Percentiles rank a stretch among this genome's conserved stretches.
Evolutionary conservation across 2,113 vertebrate genomes (phyloP).

Genomic region (Anolis sagrei): DNA sequence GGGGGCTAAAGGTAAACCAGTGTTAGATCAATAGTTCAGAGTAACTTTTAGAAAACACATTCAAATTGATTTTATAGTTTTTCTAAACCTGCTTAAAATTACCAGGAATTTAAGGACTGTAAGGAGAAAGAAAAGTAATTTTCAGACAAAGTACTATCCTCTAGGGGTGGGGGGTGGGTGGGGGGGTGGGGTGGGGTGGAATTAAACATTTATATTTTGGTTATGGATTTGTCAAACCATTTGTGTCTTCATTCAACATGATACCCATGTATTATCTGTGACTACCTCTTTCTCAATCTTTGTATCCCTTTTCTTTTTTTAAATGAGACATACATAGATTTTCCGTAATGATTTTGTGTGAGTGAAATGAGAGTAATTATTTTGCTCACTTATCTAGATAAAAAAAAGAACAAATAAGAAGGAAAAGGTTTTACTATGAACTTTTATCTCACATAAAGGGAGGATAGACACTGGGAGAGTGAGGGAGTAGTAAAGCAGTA

Average conservation of each 20-base stretch:
- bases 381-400: slow-evolving; percentile 27
- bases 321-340: neutral
- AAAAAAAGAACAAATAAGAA: slow-evolving; percentile 3
- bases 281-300: slow-evolving; percentile 15
- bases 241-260: slow-evolving; percentile 17
- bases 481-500: no score
- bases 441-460: no score
- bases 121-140: neutral
- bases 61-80: neutral
- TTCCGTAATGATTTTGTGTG: neutral
- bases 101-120: slow-evolving; percentile 15
- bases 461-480: no score
- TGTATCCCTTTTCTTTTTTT: neutral
- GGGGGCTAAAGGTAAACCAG: neutral
- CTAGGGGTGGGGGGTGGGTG: neutral
- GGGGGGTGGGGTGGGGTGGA: neutral
- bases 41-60: slow-evolving; percentile 18
- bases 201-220: neutral
- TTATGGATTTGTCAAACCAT: slow-evolving; percentile 26
- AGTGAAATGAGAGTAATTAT: slow-evolving; percentile 33
- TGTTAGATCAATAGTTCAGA: slow-evolving; percentile 39
- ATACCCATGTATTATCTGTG: neutral
- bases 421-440: neutral
- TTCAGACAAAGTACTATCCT: slow-evolving; percentile 12
- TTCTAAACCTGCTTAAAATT: slow-evolving; percentile 22